These are phyloP conservation scores for Falcunculus frontatus DNA, from an alignment of 2,113 vertebrate species.

Conservation along the genomic window DNA sequence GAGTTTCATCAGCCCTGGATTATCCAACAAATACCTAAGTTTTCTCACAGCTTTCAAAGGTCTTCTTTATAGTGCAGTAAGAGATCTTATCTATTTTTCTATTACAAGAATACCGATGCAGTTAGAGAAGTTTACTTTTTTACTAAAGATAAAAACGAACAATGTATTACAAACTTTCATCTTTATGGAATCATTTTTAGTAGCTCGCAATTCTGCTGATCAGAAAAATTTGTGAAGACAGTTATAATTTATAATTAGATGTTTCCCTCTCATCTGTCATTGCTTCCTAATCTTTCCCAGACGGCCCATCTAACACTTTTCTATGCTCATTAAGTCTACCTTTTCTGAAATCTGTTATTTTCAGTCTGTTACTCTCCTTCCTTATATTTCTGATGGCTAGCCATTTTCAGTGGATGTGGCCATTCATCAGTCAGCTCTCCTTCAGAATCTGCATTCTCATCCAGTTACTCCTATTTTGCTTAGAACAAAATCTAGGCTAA, in stretches of 20 bases:
- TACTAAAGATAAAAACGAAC: neutral
- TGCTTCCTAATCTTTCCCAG: neutral
- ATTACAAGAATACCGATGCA: neutral
- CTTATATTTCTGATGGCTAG: neutral
- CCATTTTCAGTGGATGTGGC: neutral
- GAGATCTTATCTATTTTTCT: neutral
- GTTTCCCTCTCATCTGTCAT: neutral
- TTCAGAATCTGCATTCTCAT: neutral
- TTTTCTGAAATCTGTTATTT: neutral
- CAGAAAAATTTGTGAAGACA: neutral
- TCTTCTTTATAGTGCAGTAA: neutral
- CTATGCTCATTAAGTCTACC: neutral
- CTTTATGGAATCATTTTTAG: neutral
- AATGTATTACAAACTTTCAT: neutral
- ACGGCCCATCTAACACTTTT: neutral
- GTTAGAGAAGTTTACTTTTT: neutral
- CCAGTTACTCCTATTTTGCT: neutral
- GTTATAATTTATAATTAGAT: neutral
- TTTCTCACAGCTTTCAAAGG: neutral
- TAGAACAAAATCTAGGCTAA: neutral
- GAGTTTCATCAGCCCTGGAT: neutral
- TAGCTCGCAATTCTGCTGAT: neutral
- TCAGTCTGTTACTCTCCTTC: neutral
- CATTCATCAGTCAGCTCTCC: neutral
- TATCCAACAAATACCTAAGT: neutral